These are phyloP conservation scores for Butorides virescens DNA, from an alignment of 2,113 vertebrate species.

Conservation along the genomic window DNA sequence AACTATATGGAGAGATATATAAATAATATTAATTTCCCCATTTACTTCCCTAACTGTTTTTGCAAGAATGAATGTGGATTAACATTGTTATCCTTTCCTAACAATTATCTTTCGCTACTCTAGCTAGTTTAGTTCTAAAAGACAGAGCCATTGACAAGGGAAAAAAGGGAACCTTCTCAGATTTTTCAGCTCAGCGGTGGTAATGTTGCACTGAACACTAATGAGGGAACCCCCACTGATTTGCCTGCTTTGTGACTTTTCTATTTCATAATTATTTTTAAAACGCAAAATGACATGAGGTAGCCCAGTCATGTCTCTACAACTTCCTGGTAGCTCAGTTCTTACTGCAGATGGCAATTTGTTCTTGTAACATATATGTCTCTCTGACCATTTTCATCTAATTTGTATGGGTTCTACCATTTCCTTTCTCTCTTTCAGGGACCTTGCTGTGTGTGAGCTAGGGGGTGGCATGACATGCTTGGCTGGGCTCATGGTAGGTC, in stretches of 20 bases:
- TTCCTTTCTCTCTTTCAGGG: constrained; percentile 86
- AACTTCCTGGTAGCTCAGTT: constrained; percentile 80
- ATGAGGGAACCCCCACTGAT: constrained; percentile 85
- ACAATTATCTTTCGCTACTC: constrained; percentile 85
- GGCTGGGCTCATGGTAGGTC: constrained; percentile 94
- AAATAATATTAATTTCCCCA: constrained; percentile 75
- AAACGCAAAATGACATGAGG: constrained; percentile 87
- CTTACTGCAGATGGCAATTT: constrained; percentile 81
- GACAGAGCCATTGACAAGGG: constrained; percentile 81
- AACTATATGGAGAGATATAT: constrained; percentile 57
- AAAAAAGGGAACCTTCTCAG: constrained; percentile 79
- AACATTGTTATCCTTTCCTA: constrained; percentile 82
- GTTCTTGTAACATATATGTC: constrained; percentile 84
- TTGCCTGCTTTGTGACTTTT: constrained; percentile 88
- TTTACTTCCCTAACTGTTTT: constrained; percentile 81
- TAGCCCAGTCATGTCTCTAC: constrained; percentile 77
- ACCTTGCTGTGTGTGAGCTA: constrained; percentile 90
- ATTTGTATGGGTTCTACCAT: constrained; percentile 88
- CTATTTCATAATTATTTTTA: constrained; percentile 90
- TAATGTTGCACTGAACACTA: constrained; percentile 83
- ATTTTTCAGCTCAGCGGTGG: constrained; percentile 86
- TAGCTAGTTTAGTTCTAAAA: constrained; percentile 84
- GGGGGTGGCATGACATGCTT: constrained; percentile 95
- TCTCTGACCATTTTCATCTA: constrained; percentile 80
- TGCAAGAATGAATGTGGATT: constrained; percentile 82